Conservation (phyloP, 2,888 invertebrate species). For the Entomobrya proxima region DNA sequence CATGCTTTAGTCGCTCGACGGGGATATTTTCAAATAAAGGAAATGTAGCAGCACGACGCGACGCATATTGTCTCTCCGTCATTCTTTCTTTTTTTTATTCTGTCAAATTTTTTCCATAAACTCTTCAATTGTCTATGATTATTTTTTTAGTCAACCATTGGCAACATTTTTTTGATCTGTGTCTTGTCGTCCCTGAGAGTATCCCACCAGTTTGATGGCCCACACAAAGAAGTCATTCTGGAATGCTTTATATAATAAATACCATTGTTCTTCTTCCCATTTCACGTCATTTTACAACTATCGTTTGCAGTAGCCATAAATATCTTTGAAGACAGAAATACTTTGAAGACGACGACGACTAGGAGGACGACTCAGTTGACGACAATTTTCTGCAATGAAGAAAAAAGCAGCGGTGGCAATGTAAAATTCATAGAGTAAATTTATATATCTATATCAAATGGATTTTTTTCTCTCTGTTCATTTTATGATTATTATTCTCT, state of each 20-base stretch:
- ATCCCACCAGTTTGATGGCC: not conserved
- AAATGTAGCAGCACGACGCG: conserved; percentile 5
- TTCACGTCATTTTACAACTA: conserved; percentile 17
- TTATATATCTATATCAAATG: not conserved
- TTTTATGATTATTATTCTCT: not conserved
- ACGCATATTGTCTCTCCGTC: conserved; percentile 42
- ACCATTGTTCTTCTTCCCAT: not conserved
- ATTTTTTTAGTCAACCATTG: not conserved
- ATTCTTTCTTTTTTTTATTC: conserved; percentile 41
- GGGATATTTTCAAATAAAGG: no score
- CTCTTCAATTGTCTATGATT: conserved; percentile 42
- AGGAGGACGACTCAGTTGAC: not conserved
- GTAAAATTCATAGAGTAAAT: conserved; percentile 6
- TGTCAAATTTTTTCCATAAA: conserved; percentile 34
- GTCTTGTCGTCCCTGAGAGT: not conserved
- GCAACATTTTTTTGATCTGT: not conserved
- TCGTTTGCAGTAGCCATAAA: conserved; percentile 30
- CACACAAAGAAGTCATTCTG: no score
- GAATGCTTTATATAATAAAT: not conserved
- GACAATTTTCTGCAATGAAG: not conserved
- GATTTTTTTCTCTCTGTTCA: not conserved
- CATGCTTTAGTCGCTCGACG: not conserved
- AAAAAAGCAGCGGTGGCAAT: not conserved
- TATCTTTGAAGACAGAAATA: conserved; percentile 21
- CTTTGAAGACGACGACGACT: conserved; percentile 4